phyloP scores from a whole-genome alignment of 2,797 vertebrate species.

The Gadopsis bispinosus region DNA sequence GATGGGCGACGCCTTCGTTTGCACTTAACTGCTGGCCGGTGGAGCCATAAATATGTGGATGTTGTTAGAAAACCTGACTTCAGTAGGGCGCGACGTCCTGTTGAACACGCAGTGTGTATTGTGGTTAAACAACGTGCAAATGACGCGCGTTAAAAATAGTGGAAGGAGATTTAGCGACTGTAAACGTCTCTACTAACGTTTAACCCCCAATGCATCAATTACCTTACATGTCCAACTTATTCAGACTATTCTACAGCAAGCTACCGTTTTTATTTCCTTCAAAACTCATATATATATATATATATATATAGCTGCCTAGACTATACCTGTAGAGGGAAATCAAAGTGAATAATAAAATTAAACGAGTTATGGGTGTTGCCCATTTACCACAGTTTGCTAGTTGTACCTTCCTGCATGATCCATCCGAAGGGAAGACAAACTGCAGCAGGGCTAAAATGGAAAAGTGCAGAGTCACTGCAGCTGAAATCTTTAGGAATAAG shows the following conservation, averaged over 20 bases:
- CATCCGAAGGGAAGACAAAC: not conserved
- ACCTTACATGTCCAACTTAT: too few relatives aligned
- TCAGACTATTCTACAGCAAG: not conserved
- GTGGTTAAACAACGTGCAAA: not conserved
- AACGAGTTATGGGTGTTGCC: not conserved
- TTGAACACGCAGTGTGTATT: not conserved
- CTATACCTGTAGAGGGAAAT: not conserved
- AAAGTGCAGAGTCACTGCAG: conserved; percentile 11
- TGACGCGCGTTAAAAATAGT: not conserved
- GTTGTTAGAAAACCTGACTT: not conserved
- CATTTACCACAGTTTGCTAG: not conserved
- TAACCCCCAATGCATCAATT: not conserved
- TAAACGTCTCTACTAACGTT: too few relatives aligned
- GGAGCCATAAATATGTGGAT: not conserved
- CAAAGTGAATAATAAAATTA: not conserved
- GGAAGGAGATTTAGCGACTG: not conserved
- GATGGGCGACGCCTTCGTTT: conserved; percentile 81
- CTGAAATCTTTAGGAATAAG: not conserved
- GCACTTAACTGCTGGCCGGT: conserved; percentile 49
- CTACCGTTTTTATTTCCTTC: too few relatives aligned
- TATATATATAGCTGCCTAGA: not conserved
- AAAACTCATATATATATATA: not conserved
- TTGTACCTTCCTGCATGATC: not conserved
- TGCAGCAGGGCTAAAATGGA: not conserved
- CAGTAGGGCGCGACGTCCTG: conserved; percentile 10